A percentile compares a stretch with the other conserved stretches of the same genome.
These are phyloP conservation scores for Argyrosomus regius DNA, from an alignment of 2,797 vertebrate genomes.

Conservation along the genomic window DNA sequence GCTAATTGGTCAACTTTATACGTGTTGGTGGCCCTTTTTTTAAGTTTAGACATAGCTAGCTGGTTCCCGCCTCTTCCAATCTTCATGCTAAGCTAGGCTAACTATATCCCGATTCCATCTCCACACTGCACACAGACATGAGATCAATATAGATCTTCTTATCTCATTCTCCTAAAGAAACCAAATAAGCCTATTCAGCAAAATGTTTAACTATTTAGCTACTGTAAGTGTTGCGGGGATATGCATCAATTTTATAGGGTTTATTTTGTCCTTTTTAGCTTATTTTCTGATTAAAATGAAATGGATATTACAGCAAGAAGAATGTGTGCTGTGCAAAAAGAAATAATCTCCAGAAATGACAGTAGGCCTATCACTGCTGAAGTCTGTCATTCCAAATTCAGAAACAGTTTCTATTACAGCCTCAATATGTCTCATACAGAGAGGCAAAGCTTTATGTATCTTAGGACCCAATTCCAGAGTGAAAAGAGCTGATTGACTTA, in stretches of 20 bases:
- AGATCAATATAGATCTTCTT: neutral
- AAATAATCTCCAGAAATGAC: constrained; percentile 11
- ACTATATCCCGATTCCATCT: neutral
- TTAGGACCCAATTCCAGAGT: constrained; percentile 55
- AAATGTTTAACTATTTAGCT: neutral
- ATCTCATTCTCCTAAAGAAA: neutral
- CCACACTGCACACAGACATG: neutral
- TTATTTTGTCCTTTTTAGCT: neutral
- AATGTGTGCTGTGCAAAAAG: constrained; percentile 19
- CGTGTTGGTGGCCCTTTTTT: neutral
- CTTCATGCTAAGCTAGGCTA: neutral
- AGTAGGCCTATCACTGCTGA: neutral
- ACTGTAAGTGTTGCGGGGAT: neutral
- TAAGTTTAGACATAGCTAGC: neutral
- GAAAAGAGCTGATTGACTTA: constrained; percentile 83
- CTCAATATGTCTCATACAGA: constrained; percentile 54
- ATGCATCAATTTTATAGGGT: neutral
- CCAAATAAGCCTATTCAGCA: neutral
- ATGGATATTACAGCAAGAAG: neutral
- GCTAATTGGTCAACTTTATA: too few relatives aligned
- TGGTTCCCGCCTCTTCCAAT: neutral
- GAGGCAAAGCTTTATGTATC: constrained; percentile 60
- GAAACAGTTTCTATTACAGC: constrained; percentile 56
- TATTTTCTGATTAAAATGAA: constrained; percentile 5
- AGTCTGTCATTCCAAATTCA: constrained; percentile 72